Percentiles rank a stretch among this genome's conserved stretches.
Conservation (phyloP, 2,888 invertebrate genomes). For the Nymphalis polychloros region DNA sequence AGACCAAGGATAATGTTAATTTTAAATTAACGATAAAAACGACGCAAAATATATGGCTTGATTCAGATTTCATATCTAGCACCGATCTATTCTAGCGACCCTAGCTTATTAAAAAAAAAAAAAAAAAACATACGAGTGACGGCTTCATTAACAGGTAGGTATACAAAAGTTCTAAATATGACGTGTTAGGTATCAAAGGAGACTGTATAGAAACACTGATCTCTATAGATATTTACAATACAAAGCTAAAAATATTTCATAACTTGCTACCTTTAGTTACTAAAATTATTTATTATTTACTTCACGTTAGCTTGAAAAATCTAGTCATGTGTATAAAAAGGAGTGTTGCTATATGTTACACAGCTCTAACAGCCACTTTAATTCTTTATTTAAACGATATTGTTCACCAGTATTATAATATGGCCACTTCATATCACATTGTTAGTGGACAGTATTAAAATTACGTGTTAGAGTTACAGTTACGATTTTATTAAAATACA, state of each 20-base stretch:
- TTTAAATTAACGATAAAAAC: constrained; percentile 28
- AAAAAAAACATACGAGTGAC: constrained; percentile 43
- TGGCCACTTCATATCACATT: constrained; percentile 74
- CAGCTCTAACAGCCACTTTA: constrained; percentile 31
- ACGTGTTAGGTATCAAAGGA: constrained; percentile 68
- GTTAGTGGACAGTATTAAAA: constrained; percentile 48
- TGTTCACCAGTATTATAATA: constrained; percentile 44
- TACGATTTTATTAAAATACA: constrained; percentile 19
- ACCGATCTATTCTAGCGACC: constrained; percentile 59
- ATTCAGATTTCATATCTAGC: constrained; percentile 53
- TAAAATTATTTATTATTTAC: constrained; percentile 40
- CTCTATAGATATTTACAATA: constrained; percentile 70
- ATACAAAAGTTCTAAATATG: constrained; percentile 73
- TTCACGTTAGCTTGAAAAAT: constrained; percentile 30
- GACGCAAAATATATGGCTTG: constrained; percentile 39
- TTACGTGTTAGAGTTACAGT: constrained; percentile 23
- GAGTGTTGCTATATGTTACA: constrained; percentile 21
- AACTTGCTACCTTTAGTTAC: constrained; percentile 56
- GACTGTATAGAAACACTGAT: constrained; percentile 72
- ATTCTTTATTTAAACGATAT: constrained; percentile 22
- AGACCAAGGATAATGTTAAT: constrained; percentile 46
- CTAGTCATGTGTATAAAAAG: constrained; percentile 23
- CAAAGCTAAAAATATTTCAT: constrained; percentile 66
- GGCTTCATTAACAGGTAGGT: constrained; percentile 51
- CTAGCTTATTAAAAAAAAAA: constrained; percentile 38